These are phyloP conservation scores for Astreopora myriophthalma DNA, from an alignment of 64 coral and sea anemone species.

Conservation along the genomic window DNA sequence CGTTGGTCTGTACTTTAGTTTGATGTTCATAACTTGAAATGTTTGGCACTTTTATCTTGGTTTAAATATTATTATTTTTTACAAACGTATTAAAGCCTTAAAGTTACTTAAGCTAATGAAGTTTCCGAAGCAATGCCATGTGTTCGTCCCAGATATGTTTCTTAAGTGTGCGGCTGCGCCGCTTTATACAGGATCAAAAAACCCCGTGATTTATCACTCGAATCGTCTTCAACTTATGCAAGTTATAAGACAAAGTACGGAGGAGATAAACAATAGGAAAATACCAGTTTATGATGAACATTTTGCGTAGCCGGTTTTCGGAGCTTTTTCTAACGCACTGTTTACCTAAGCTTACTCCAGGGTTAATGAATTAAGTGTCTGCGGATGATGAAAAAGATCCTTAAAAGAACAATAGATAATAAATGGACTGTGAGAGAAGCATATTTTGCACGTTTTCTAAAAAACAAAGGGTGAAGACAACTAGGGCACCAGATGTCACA, in stretches of 20 bases:
- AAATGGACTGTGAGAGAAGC: background rate
- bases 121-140: background rate
- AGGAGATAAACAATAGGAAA: background rate
- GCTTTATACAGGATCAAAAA: background rate
- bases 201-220: background rate
- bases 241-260: background rate
- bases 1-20: background rate
- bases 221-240: background rate
- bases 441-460: background rate
- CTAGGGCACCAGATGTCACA: constrained; percentile 12
- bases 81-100: background rate
- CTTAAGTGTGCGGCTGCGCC: background rate
- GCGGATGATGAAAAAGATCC: background rate
- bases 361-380: background rate
- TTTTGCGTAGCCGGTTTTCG: too few relatives aligned
- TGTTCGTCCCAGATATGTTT: background rate
- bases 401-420: background rate
- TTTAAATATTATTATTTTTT: too few relatives aligned
- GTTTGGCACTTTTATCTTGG: too few relatives aligned
- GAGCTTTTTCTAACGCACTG: background rate
- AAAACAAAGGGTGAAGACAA: background rate
- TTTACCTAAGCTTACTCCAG: background rate
- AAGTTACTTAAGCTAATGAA: background rate
- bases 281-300: too few relatives aligned
- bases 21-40: too few relatives aligned